Conservation (phyloP, 2,888 invertebrate genomes). For the Petrolisthes manimaculis region DNA sequence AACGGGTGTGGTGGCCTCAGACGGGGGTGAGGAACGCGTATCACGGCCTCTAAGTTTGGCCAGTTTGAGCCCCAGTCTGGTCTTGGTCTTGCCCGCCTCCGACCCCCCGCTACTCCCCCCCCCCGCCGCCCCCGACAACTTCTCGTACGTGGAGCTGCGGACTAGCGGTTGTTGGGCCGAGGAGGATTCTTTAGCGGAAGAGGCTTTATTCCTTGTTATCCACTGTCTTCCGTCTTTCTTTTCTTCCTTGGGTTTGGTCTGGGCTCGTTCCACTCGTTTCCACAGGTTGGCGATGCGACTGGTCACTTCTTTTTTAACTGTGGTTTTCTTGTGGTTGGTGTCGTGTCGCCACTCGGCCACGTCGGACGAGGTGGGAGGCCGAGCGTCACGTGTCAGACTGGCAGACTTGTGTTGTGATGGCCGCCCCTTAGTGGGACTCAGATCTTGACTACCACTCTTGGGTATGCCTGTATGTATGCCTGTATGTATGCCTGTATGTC, state of each 20-base stretch:
- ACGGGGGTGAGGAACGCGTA: constrained; percentile 63
- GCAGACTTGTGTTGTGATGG: constrained; percentile 51
- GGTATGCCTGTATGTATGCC: constrained; percentile 37
- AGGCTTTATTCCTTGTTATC: constrained; percentile 71
- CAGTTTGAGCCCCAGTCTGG: constrained; percentile 60
- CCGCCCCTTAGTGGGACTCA: constrained; percentile 49
- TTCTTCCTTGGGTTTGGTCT: constrained; percentile 73
- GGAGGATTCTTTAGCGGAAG: constrained; percentile 44
- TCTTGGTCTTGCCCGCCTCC: constrained; percentile 52
- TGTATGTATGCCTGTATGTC: constrained; percentile 27
- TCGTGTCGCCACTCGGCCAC: constrained; percentile 62
- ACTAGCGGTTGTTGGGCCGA: constrained; percentile 46
- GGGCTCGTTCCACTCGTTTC: constrained; percentile 79
- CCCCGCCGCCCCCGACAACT: constrained; percentile 67
- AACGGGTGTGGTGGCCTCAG: constrained; percentile 63
- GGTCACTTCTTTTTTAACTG: constrained; percentile 75
- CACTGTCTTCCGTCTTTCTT: constrained; percentile 75
- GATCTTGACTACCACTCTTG: constrained; percentile 60
- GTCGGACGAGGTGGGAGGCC: constrained; percentile 62
- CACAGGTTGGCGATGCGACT: constrained; percentile 85
- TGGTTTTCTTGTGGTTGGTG: constrained; percentile 67
- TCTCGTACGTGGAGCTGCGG: constrained; percentile 70
- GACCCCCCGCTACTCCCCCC: constrained; percentile 28
- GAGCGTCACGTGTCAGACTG: constrained; percentile 62
- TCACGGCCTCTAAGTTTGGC: constrained; percentile 61